Percentiles rank a stretch among this genome's conserved stretches.
These are phyloP conservation scores for Phylloscopus trochilus DNA, from an alignment of 2,113 vertebrate species.

Conservation along the genomic window DNA sequence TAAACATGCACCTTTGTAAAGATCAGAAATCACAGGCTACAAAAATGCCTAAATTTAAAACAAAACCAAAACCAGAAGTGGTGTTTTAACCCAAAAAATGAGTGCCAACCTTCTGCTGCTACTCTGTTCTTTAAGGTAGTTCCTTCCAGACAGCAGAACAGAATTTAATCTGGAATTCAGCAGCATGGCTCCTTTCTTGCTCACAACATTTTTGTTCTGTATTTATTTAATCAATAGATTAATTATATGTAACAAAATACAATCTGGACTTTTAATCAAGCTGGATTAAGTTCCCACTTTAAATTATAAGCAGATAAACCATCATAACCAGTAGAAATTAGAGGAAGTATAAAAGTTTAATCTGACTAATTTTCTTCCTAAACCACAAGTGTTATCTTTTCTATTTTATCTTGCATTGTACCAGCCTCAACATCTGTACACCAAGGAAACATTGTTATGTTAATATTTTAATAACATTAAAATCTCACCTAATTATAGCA, in stretches of 20 bases:
- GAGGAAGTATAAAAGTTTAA: neutral
- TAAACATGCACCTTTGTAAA: neutral
- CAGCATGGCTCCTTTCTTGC: neutral
- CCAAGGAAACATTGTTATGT: neutral
- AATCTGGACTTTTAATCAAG: neutral
- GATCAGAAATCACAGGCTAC: neutral
- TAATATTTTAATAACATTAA: constrained; percentile 6
- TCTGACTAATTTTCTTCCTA: neutral
- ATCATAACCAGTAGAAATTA: neutral
- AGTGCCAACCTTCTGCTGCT: neutral
- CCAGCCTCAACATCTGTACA: neutral
- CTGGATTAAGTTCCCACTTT: neutral
- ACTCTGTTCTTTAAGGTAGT: neutral
- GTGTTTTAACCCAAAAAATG: neutral
- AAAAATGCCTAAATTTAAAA: neutral
- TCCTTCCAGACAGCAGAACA: neutral
- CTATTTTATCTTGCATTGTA: neutral
- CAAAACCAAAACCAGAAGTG: neutral
- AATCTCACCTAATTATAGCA: constrained; percentile 7
- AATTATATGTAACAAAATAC: neutral
- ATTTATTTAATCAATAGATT: neutral
- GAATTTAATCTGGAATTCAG: neutral
- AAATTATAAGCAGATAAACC: neutral
- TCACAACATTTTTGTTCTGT: neutral
- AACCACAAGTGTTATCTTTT: neutral